These are phyloP conservation scores for Podabrus alpinus DNA, from an alignment of 2,888 invertebrate genomes.

Conservation along the genomic window DNA sequence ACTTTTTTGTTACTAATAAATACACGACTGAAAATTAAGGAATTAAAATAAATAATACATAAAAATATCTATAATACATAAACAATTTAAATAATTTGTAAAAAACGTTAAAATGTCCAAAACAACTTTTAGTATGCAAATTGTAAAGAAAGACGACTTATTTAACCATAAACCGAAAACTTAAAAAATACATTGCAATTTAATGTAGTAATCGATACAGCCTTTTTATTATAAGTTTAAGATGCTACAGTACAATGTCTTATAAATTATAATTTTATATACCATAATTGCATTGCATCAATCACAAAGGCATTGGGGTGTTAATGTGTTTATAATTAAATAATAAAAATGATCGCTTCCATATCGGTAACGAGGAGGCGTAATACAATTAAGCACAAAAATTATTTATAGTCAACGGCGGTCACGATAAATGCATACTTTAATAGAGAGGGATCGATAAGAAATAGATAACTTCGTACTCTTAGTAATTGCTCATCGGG, in stretches of 20 bases:
- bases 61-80: not conserved
- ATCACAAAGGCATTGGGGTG: not conserved
- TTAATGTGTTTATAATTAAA: not conserved
- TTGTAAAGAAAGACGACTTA: not conserved
- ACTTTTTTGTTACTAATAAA: not conserved
- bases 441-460: conserved; percentile 7
- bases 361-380: not conserved
- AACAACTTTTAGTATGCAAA: not conserved
- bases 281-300: not conserved
- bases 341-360: not conserved
- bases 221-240: not conserved
- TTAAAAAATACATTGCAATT: not conserved
- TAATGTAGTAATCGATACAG: not conserved
- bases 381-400: not conserved
- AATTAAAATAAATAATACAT: not conserved
- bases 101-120: not conserved
- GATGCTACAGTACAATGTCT: not conserved
- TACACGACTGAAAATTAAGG: not conserved
- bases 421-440: conserved; percentile 21
- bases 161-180: not conserved
- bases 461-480: not conserved
- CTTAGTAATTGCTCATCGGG: conserved; percentile 65
- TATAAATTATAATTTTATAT: not conserved
- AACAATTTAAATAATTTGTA: not conserved
- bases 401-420: conserved; percentile 9